Evolutionary conservation across 2,888 invertebrate species (phyloP).

Genomic region (Zygothrica quintamaculata): DNA sequence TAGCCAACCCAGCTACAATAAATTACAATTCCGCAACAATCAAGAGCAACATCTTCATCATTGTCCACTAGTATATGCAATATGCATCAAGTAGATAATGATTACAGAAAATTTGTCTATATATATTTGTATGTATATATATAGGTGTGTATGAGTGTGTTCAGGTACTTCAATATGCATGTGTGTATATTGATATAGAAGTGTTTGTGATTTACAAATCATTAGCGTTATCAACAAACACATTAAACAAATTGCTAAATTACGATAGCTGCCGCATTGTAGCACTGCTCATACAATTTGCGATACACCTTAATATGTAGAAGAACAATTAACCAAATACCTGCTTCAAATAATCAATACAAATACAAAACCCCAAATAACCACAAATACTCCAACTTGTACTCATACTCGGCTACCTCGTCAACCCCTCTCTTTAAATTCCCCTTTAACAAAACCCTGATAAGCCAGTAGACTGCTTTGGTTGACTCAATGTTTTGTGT

Average conservation of each 20-base stretch:
- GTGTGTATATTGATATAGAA: slow-evolving; percentile 31
- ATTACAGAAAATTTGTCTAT: background rate
- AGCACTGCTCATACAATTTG: slow-evolving; percentile 37
- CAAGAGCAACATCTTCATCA: slow-evolving; percentile 22
- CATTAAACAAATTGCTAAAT: slow-evolving; percentile 80
- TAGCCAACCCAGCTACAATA: slow-evolving; percentile 41
- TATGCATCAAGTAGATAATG: slow-evolving; percentile 41
- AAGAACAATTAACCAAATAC: slow-evolving; percentile 14
- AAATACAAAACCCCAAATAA: slow-evolving; percentile 34
- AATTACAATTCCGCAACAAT: slow-evolving; percentile 43
- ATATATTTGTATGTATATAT: background rate
- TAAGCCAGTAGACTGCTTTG: slow-evolving; percentile 27
- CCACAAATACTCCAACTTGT: slow-evolving; percentile 8
- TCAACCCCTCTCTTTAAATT: slow-evolving; percentile 13
- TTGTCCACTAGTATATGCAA: slow-evolving; percentile 31
- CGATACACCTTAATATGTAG: slow-evolving; percentile 27
- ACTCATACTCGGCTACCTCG: slow-evolving; percentile 25
- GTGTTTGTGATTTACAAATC: slow-evolving; percentile 76
- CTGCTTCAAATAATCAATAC: slow-evolving; percentile 17
- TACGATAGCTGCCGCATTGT: slow-evolving; percentile 56
- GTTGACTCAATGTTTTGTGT: slow-evolving; percentile 25
- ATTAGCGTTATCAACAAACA: slow-evolving; percentile 76
- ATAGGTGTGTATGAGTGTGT: background rate
- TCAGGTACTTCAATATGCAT: slow-evolving; percentile 17
- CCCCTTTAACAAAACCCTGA: slow-evolving; percentile 15